A percentile compares a stretch with the other conserved stretches of the same genome.
Conservation (phyloP, 2,113 vertebrate species). For the Hemichromis elongatus region DNA sequence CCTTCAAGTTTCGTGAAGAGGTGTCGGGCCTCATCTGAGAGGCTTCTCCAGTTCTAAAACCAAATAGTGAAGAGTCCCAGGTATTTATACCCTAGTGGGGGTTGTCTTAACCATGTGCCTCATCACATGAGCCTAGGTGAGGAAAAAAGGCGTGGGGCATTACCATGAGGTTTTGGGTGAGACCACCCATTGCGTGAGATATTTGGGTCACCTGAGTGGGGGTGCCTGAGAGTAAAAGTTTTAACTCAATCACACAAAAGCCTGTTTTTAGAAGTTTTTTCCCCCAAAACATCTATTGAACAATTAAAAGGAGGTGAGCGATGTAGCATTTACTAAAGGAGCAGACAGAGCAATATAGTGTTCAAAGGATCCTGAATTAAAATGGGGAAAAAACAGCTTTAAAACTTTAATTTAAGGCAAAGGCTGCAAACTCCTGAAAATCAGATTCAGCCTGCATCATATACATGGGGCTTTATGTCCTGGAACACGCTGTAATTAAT, state of each 20-base stretch:
- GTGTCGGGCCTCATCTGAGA: too few species aligned
- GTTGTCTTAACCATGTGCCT: not conserved
- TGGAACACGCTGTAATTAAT: not conserved
- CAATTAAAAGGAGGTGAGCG: not conserved
- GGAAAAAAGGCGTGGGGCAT: not conserved
- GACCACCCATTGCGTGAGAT: not conserved
- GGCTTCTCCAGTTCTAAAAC: not conserved
- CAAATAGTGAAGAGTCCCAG: not conserved
- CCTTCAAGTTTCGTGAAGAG: not conserved
- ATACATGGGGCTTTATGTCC: not conserved
- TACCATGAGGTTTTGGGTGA: not conserved
- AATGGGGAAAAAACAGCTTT: not conserved
- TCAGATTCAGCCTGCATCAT: not conserved
- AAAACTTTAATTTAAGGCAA: not conserved
- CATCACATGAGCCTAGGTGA: not conserved
- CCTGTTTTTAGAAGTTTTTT: not conserved
- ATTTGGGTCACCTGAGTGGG: not conserved
- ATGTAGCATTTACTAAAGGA: not conserved
- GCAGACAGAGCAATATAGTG: not conserved
- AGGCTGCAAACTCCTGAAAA: not conserved
- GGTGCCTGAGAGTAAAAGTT: rapidly evolving
- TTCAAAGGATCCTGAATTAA: not conserved
- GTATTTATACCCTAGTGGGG: not conserved
- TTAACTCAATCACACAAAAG: not conserved
- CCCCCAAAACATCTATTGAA: not conserved